A percentile compares a stretch with the other conserved stretches of the same genome.
Conservation (phyloP, 2,888 invertebrate species). For the Macrophya annulata region DNA sequence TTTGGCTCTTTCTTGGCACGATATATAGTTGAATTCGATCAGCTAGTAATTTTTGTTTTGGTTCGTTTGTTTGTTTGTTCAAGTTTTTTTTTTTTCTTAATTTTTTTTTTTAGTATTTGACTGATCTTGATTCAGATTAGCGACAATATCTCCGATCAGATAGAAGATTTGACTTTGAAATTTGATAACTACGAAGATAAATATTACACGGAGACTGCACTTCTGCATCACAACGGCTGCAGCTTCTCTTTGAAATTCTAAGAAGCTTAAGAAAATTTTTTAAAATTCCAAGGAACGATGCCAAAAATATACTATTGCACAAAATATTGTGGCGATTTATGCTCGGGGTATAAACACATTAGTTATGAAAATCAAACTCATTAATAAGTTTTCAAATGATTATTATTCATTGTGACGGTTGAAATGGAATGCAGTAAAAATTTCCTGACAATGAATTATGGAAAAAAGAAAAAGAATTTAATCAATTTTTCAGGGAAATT, state of each 20-base stretch:
- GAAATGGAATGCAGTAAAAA: neutral
- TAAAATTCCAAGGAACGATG: neutral
- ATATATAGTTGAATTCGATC: neutral
- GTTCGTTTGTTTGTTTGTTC: neutral
- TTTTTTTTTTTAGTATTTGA: neutral
- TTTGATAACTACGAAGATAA: neutral
- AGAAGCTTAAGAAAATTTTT: neutral
- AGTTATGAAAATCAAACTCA: conserved; percentile 1
- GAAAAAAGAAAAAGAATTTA: neutral
- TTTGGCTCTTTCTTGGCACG: conserved; percentile 51
- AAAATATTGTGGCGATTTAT: neutral
- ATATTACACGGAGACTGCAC: neutral
- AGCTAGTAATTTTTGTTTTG: neutral
- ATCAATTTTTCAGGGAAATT: neutral
- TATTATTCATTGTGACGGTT: neutral
- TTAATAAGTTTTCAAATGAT: neutral
- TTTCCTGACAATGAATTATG: neutral
- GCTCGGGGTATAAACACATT: neutral
- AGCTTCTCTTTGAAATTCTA: neutral
- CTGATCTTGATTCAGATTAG: neutral
- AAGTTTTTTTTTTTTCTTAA: neutral
- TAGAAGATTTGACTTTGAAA: neutral
- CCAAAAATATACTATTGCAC: neutral
- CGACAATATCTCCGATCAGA: neutral
- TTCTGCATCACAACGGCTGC: neutral